Evolutionary conservation across 2,113 vertebrate genomes (phyloP).

Genomic region (Forbesichthys agassizii): DNA sequence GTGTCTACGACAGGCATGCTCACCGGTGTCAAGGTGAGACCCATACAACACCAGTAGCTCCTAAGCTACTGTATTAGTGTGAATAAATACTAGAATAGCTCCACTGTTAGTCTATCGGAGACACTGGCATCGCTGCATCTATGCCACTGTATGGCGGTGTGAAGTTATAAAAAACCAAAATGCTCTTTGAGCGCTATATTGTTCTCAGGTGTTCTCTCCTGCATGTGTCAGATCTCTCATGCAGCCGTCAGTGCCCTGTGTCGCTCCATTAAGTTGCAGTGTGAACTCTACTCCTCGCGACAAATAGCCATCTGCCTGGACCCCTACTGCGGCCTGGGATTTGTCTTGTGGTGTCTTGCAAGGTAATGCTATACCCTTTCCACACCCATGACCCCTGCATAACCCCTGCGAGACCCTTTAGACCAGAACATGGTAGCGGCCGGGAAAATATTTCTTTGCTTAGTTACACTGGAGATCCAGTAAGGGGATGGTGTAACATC

Average conservation of each 20-base stretch:
- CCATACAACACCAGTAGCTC: too few species aligned
- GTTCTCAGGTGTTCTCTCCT: neutral
- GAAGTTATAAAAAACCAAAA: neutral
- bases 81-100: too few species aligned
- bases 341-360: slow-evolving; percentile 98
- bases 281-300: slow-evolving; percentile 95
- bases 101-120: too few species aligned
- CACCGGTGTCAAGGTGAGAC: slow-evolving; percentile 92
- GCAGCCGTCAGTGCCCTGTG: slow-evolving; percentile 89
- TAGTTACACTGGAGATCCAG: too few species aligned
- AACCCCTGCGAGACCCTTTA: too few species aligned
- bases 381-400: neutral
- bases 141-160: too few species aligned
- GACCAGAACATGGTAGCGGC: neutral
- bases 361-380: slow-evolving; percentile 75
- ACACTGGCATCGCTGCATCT: too few species aligned
- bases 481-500: too few species aligned
- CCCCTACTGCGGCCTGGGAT: slow-evolving; percentile 96
- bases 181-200: neutral
- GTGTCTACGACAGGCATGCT: slow-evolving; percentile 99
- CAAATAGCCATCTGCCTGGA: slow-evolving; percentile 98
- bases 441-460: too few species aligned
- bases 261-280: slow-evolving; percentile 96
- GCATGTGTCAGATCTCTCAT: slow-evolving; percentile 87
- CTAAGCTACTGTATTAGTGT: too few species aligned